phyloP scores from a whole-genome alignment of 2,888 invertebrate species.

The Cephus pulcher region DNA sequence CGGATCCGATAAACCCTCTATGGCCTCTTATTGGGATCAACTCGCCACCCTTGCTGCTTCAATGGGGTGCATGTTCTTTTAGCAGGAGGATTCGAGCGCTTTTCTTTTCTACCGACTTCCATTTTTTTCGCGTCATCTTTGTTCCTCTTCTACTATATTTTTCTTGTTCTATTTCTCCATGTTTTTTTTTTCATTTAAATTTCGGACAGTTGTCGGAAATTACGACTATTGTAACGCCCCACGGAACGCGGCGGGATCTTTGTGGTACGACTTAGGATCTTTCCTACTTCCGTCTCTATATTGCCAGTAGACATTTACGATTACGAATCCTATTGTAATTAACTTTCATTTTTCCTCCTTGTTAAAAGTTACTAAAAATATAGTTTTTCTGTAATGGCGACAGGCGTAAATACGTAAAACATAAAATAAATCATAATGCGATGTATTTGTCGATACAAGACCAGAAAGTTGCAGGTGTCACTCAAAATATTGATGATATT shows the following conservation, averaged over 20 bases:
- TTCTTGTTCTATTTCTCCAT: background rate
- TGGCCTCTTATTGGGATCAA: conserved; percentile 51
- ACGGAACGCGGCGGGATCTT: background rate
- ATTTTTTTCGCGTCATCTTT: conserved; percentile 3
- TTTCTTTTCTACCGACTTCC: background rate
- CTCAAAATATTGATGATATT: background rate
- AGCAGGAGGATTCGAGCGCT: background rate
- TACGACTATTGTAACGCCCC: background rate
- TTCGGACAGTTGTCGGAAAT: background rate
- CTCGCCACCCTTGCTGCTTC: conserved; percentile 27
- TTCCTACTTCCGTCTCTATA: background rate
- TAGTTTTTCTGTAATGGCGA: background rate
- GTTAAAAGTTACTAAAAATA: background rate
- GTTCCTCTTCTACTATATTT: background rate
- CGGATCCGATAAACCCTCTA: conserved; percentile 53
- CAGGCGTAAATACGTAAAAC: background rate
- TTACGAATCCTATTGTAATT: background rate
- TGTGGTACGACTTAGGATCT: background rate
- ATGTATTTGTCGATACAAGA: background rate
- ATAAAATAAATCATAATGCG: background rate
- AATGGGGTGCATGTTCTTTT: conserved; percentile 1
- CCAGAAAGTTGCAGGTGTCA: background rate
- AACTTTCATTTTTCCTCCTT: background rate
- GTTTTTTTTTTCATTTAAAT: background rate
- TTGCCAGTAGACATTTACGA: background rate